Conservation (phyloP, 37 sponge, comb jelly and placozoan genomes). For the Beroe ovata region DNA sequence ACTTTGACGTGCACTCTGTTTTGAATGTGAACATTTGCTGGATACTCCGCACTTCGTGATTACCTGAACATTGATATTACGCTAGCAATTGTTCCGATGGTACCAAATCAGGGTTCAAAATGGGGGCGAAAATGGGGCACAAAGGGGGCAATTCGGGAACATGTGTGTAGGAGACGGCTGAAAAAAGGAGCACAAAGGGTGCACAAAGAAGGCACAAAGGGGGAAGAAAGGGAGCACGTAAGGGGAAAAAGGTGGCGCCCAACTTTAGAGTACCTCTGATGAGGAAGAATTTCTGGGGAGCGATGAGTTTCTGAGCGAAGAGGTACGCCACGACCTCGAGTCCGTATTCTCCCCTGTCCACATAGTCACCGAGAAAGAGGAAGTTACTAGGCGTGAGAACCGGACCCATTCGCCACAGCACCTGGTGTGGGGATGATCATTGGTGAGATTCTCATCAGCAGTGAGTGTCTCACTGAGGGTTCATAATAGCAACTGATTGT, state of each 20-base stretch:
- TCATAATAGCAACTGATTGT: too few species aligned
- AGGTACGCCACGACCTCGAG: constrained; percentile 93
- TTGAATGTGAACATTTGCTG: constrained; percentile 86
- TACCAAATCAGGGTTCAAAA: too few species aligned
- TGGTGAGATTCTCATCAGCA: too few species aligned
- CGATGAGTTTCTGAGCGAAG: constrained; percentile 90
- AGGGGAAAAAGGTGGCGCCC: too few species aligned
- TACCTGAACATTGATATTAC: constrained; percentile 71
- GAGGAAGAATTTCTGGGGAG: constrained; percentile 83
- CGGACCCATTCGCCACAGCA: constrained; percentile 91
- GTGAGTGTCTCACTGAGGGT: too few species aligned
- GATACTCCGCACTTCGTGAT: constrained; percentile 86
- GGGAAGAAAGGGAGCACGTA: too few species aligned
- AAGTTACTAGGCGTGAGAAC: constrained; percentile 87
- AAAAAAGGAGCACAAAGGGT: too few species aligned
- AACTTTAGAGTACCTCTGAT: constrained; percentile 80
- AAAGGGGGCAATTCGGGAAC: too few species aligned
- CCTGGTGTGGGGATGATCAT: constrained; percentile 22
- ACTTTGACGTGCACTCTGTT: constrained; percentile 89
- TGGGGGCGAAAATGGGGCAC: too few species aligned
- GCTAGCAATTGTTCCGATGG: too few species aligned
- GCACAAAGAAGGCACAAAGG: too few species aligned
- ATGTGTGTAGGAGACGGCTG: too few species aligned
- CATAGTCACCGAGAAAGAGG: constrained; percentile 95
- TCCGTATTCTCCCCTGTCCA: constrained; percentile 88